Conservation (phyloP, 1,140 invertebrate species). For the Eueides isabella region DNA sequence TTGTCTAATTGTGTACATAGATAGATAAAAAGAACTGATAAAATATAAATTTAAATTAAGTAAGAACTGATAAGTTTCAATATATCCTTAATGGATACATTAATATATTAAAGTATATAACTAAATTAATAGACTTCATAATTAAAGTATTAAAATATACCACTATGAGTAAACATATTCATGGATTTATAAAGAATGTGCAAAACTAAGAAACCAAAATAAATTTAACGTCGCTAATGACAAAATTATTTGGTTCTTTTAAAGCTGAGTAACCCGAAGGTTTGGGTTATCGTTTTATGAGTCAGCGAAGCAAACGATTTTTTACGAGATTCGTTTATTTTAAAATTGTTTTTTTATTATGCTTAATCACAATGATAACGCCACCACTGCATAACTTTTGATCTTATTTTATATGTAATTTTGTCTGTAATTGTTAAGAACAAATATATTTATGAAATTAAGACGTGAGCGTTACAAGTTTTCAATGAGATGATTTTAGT, state of each 20-base stretch:
- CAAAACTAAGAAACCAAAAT: background rate
- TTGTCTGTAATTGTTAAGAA: conserved; percentile 31
- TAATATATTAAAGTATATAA: no score
- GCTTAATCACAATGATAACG: background rate
- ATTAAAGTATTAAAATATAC: no score
- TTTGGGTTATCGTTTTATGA: background rate
- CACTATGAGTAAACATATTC: no score
- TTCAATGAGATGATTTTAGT: no score
- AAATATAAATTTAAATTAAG: no score
- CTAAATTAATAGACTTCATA: no score
- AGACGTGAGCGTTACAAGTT: no score
- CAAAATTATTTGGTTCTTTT: background rate
- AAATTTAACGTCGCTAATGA: background rate
- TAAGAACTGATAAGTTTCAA: no score
- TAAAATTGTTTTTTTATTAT: background rate
- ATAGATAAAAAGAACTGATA: no score
- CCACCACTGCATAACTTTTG: conserved; percentile 10
- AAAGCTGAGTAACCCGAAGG: background rate
- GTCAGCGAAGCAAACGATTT: background rate
- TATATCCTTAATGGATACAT: no score
- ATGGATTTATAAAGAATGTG: no score
- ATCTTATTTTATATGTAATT: conserved; percentile 32
- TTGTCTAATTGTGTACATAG: no score
- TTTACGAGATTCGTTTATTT: background rate
- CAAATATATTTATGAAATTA: conserved; percentile 17